Conservation (phyloP, 2,888 invertebrate species). For the Yponomeuta malinellus region DNA sequence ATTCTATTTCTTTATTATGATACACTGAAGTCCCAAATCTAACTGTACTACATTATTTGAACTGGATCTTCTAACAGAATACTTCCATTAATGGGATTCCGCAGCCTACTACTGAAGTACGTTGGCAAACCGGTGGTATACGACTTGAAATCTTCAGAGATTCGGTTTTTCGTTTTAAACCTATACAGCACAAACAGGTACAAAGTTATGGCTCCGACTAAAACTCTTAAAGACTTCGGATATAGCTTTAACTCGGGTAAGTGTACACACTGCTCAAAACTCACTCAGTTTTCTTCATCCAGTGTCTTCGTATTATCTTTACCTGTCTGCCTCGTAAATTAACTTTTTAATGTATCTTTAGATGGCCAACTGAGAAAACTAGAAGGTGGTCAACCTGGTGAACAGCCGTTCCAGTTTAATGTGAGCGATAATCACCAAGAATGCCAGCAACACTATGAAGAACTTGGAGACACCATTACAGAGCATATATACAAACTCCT, state of each 20-base stretch:
- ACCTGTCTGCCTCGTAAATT: no score
- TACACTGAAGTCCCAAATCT: no score
- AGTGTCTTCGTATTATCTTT: no score
- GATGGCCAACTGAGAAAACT: slow-evolving; percentile 80
- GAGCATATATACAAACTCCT: slow-evolving; percentile 81
- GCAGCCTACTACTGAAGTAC: neutral
- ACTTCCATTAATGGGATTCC: neutral
- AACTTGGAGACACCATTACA: slow-evolving; percentile 81
- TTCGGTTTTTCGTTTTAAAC: neutral
- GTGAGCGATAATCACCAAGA: slow-evolving; percentile 76
- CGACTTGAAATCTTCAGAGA: neutral
- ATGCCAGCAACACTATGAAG: slow-evolving; percentile 84
- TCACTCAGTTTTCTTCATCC: no score
- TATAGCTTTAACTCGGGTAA: slow-evolving; percentile 75
- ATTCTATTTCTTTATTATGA: no score
- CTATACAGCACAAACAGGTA: neutral
- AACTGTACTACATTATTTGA: no score
- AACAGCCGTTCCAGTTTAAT: slow-evolving; percentile 78
- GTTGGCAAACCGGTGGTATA: neutral
- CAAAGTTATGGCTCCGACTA: slow-evolving; percentile 42
- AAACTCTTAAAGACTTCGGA: slow-evolving; percentile 67
- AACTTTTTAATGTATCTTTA: slow-evolving; percentile 30
- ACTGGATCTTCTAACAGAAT: neutral
- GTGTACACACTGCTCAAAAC: slow-evolving; percentile 7
- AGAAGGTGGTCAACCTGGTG: slow-evolving; percentile 61